phyloP scores from a whole-genome alignment of 2,888 invertebrate genomes.

The Andrena trimmerana region DNA sequence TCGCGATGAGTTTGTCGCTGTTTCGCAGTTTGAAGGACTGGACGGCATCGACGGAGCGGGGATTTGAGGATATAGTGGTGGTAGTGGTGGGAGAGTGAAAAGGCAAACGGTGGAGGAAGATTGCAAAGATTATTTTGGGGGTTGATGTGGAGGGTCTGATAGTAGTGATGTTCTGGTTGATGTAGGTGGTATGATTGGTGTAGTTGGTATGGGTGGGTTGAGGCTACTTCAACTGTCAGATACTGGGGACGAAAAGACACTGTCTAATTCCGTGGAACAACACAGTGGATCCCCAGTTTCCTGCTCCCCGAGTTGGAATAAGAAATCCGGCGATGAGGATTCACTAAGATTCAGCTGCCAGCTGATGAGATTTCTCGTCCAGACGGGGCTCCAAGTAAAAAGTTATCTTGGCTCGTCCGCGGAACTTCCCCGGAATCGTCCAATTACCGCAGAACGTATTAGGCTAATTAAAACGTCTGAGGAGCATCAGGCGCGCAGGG shows the following conservation, averaged over 20 bases:
- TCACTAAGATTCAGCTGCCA: conserved; percentile 12
- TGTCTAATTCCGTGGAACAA: neutral
- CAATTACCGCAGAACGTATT: conserved; percentile 54
- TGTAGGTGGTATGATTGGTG: neutral
- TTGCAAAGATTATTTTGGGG: no score
- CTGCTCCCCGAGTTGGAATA: neutral
- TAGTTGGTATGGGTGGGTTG: neutral
- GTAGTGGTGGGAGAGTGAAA: no score
- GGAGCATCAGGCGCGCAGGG: neutral
- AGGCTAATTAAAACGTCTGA: conserved; percentile 52
- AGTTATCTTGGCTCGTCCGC: conserved; percentile 33
- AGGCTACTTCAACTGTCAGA: neutral
- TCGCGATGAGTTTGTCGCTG: conserved; percentile 42
- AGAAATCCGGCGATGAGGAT: conserved; percentile 17
- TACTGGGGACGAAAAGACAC: neutral
- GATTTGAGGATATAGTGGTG: no score
- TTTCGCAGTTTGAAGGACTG: conserved; percentile 2
- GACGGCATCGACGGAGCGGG: no score
- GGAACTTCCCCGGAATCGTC: conserved; percentile 42
- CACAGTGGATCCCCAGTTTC: conserved; percentile 13
- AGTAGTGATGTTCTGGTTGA: neutral
- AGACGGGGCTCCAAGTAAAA: conserved; percentile 29
- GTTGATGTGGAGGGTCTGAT: no score
- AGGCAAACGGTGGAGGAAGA: no score
- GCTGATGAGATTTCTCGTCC: neutral